Evolutionary conservation across 2,797 vertebrate genomes (phyloP).

Genomic region (Zonotrichia albicollis): DNA sequence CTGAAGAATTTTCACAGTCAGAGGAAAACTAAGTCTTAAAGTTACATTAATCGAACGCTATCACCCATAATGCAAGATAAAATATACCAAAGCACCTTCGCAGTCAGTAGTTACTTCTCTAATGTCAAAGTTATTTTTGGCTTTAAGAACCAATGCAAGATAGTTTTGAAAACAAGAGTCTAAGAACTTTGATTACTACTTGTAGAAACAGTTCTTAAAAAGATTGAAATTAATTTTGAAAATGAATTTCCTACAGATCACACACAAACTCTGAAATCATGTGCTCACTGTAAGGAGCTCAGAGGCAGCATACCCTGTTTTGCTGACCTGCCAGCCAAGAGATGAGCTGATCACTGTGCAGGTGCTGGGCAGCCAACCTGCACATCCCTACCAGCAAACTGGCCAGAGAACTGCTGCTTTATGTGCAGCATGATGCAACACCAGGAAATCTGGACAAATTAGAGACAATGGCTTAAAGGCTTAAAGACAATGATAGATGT

Average conservation of each 20-base stretch:
- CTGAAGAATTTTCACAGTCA: not conserved
- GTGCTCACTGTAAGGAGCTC: not conserved
- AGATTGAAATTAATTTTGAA: not conserved
- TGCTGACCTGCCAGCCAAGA: not conserved
- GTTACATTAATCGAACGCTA: not conserved
- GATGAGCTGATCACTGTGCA: not conserved
- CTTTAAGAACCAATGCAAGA: not conserved
- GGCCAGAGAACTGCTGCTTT: not conserved
- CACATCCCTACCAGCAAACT: not conserved
- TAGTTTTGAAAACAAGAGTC: not conserved
- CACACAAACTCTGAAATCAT: not conserved
- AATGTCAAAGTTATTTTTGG: not conserved
- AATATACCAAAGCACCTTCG: not conserved
- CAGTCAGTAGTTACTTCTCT: not conserved
- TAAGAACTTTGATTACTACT: not conserved
- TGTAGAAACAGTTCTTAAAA: not conserved
- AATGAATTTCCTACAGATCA: not conserved
- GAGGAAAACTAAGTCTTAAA: not conserved
- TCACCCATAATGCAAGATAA: not conserved
- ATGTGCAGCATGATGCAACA: not conserved
- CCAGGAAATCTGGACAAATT: not conserved
- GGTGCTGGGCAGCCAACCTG: not conserved
- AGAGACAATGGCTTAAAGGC: too few species aligned
- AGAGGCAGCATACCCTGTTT: not conserved
- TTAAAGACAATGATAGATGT: not conserved